Conservation (phyloP, 2,888 invertebrate genomes). For the Oligia fasciuncula region DNA sequence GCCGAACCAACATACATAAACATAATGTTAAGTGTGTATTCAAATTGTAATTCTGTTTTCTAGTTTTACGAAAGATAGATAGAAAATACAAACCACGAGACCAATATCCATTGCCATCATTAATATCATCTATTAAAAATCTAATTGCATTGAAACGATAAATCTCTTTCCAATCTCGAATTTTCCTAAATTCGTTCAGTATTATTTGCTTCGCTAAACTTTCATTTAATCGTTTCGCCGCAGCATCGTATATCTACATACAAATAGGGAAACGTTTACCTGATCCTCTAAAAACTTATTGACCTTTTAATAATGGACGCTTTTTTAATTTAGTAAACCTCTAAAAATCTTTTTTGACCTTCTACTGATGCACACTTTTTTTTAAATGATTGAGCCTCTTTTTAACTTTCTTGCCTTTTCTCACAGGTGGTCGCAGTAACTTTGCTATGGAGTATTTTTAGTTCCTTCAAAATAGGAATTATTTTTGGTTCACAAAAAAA, state of each 20-base stretch:
- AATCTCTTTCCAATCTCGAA: slow-evolving; percentile 50
- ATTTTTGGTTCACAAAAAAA: background rate
- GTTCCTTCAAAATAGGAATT: background rate
- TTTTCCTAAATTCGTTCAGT: slow-evolving; percentile 50
- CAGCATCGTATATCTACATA: slow-evolving; percentile 44
- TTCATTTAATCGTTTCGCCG: slow-evolving; percentile 67
- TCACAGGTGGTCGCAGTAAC: background rate
- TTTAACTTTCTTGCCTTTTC: background rate
- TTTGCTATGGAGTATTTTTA: background rate
- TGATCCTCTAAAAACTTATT: background rate
- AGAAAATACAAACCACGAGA: slow-evolving; percentile 15
- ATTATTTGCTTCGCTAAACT: slow-evolving; percentile 55
- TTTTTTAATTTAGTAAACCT: background rate
- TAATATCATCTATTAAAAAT: slow-evolving; percentile 28
- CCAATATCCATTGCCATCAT: slow-evolving; percentile 17
- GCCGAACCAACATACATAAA: background rate
- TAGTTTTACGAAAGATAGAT: background rate
- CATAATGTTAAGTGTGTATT: no score
- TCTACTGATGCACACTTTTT: background rate
- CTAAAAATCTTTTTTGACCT: background rate
- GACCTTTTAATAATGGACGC: background rate
- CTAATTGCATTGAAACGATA: slow-evolving; percentile 50
- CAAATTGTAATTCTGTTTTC: background rate
- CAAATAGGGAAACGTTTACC: slow-evolving; percentile 13
- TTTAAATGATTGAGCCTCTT: background rate